Conservation (phyloP, 2,888 invertebrate genomes). For the Ceramica pisi region DNA sequence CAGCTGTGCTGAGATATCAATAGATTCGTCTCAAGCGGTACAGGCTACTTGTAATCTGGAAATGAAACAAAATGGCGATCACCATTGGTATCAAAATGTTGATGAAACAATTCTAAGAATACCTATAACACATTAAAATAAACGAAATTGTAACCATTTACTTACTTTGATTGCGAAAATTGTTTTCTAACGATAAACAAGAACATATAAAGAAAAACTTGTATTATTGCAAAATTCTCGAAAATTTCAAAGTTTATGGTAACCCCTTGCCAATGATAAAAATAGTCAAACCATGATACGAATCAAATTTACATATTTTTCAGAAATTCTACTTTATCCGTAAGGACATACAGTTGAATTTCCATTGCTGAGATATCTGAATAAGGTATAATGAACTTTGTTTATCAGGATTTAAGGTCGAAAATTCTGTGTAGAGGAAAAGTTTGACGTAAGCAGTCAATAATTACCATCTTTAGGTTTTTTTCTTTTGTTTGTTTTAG, state of each 20-base stretch:
- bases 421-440: not conserved
- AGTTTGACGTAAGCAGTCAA: conserved; percentile 29
- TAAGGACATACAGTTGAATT: not conserved
- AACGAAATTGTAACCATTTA: too few species aligned
- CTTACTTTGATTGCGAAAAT: too few species aligned
- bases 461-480: conserved; percentile 33
- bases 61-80: too few species aligned
- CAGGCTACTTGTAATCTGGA: too few species aligned
- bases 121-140: too few species aligned
- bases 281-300: conserved; percentile 43
- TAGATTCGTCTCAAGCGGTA: too few species aligned
- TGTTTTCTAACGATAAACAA: too few species aligned
- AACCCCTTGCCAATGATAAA: conserved; percentile 33
- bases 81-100: too few species aligned
- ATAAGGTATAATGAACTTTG: conserved; percentile 10
- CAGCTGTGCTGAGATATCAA: too few species aligned
- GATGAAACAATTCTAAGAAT: too few species aligned
- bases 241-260: conserved; percentile 19
- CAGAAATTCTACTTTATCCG: conserved; percentile 24
- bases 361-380: not conserved
- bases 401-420: fast-evolving
- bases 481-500: conserved; percentile 22
- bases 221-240: conserved; percentile 6
- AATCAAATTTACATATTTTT: conserved; percentile 16
- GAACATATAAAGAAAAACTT: too few species aligned